phyloP scores from a whole-genome alignment of 1,140 invertebrate genomes.

The Uloborus diversus region DNA sequence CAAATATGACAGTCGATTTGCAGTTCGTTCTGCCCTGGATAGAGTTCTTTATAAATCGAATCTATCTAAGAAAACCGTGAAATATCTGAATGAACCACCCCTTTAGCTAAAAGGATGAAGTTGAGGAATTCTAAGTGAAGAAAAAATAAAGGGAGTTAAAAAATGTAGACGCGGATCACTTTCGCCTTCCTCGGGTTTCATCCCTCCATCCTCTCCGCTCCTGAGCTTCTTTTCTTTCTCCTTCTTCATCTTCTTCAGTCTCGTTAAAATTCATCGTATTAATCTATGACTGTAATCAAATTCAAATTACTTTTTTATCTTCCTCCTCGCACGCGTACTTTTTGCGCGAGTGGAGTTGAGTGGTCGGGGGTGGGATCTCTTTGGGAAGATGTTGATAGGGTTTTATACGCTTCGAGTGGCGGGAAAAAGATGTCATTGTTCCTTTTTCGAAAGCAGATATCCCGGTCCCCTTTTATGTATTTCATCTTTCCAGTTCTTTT shows the following conservation, averaged over 20 bases:
- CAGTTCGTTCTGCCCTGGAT: too few species aligned
- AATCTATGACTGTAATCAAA: slow-evolving; percentile 56
- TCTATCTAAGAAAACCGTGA: slow-evolving; percentile 9
- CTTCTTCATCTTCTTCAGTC: slow-evolving; percentile 40
- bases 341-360: background rate
- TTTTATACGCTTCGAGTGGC: slow-evolving; percentile 53
- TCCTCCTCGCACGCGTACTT: slow-evolving; percentile 21
- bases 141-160: slow-evolving; percentile 17
- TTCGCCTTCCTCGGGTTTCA: background rate
- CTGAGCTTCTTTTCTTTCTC: slow-evolving; percentile 34
- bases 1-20: too few species aligned
- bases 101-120: slow-evolving; percentile 45
- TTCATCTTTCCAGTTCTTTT: background rate
- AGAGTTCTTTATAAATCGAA: too few species aligned
- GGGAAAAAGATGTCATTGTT: slow-evolving; percentile 53
- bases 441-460: slow-evolving; percentile 16
- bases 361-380: background rate
- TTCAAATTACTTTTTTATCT: slow-evolving; percentile 56
- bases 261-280: slow-evolving; percentile 55
- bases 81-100: slow-evolving; percentile 49
- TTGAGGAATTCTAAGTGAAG: slow-evolving; percentile 17
- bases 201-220: slow-evolving; percentile 17
- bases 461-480: too few species aligned
- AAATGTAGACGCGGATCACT: slow-evolving; percentile 28
- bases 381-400: slow-evolving; percentile 52